Evolutionary conservation across 1,140 invertebrate species (phyloP).

Genomic region (Tetramorium simillimum): DNA sequence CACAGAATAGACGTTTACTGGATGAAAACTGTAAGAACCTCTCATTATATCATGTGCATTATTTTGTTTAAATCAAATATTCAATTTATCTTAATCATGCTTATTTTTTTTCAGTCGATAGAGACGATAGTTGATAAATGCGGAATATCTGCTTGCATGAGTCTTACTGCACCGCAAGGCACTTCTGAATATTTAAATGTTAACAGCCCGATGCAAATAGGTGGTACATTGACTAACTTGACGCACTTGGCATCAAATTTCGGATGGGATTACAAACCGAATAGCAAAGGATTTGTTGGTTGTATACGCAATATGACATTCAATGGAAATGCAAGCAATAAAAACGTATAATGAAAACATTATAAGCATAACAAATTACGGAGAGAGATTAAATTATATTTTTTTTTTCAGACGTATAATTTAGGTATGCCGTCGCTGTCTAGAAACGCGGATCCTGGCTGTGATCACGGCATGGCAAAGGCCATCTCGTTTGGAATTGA

Average conservation of each 20-base stretch:
- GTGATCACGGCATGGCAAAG: slow-evolving; percentile 89
- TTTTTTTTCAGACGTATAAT: slow-evolving; percentile 88
- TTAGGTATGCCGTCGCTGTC: slow-evolving; percentile 90
- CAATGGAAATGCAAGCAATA: slow-evolving; percentile 88
- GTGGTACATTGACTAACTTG: slow-evolving; percentile 90
- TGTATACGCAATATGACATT: slow-evolving; percentile 95
- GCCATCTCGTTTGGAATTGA: slow-evolving; percentile 93
- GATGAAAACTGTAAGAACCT: slow-evolving; percentile 86
- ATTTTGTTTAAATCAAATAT: not conserved
- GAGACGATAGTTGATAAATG: slow-evolving; percentile 93
- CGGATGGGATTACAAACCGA: slow-evolving; percentile 89
- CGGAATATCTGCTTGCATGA: slow-evolving; percentile 90
- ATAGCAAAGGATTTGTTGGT: slow-evolving; percentile 90
- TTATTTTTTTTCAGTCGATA: slow-evolving; percentile 84
- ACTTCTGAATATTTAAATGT: slow-evolving; percentile 93
- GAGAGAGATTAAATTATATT: not conserved
- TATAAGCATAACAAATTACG: not conserved
- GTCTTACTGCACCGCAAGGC: slow-evolving; percentile 89
- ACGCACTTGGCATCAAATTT: slow-evolving; percentile 86
- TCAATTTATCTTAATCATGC: not conserved
- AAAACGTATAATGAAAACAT: not conserved
- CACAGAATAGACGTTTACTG: slow-evolving; percentile 94
- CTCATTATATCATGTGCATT: not conserved
- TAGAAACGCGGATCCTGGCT: slow-evolving; percentile 89
- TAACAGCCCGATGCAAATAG: slow-evolving; percentile 95